These are phyloP conservation scores for Stenodema calcarata DNA, from an alignment of 2,888 invertebrate genomes.

Conservation along the genomic window DNA sequence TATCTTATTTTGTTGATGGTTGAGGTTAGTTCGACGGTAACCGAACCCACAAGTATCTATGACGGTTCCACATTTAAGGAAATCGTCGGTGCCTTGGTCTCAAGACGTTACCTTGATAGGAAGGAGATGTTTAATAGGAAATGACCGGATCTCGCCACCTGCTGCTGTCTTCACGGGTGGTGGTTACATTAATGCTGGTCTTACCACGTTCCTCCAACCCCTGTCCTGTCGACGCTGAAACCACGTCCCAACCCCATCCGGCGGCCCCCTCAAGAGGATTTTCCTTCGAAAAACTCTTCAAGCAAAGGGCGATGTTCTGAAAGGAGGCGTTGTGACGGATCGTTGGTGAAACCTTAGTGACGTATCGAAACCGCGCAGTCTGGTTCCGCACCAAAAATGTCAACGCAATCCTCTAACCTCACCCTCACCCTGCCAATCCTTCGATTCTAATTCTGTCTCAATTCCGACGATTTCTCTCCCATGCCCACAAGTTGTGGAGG, in stretches of 20 bases:
- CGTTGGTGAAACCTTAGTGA: not conserved
- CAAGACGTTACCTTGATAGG: not conserved
- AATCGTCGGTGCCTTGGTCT: not conserved
- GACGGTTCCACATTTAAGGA: not conserved
- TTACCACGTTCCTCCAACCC: not conserved
- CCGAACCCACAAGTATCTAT: not conserved
- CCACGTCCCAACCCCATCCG: not conserved
- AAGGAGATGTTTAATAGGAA: not conserved
- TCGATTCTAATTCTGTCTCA: no score
- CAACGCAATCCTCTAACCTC: not conserved
- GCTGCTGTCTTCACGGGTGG: constrained; percentile 22
- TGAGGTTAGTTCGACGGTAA: no score
- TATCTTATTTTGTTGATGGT: no score
- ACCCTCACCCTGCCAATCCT: no score
- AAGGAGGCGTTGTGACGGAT: not conserved
- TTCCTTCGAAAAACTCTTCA: constrained; percentile 1
- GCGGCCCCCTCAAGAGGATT: not conserved
- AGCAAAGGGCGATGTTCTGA: not conserved
- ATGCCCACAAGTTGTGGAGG: no score
- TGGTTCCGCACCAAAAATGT: not conserved
- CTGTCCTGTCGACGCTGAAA: not conserved
- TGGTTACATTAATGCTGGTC: constrained; percentile 26
- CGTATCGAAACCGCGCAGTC: not conserved
- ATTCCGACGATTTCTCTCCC: no score
- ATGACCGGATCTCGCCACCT: constrained; percentile 17